phyloP scores from a whole-genome alignment of 2,113 vertebrate species.

The Brevimyrus niger region DNA sequence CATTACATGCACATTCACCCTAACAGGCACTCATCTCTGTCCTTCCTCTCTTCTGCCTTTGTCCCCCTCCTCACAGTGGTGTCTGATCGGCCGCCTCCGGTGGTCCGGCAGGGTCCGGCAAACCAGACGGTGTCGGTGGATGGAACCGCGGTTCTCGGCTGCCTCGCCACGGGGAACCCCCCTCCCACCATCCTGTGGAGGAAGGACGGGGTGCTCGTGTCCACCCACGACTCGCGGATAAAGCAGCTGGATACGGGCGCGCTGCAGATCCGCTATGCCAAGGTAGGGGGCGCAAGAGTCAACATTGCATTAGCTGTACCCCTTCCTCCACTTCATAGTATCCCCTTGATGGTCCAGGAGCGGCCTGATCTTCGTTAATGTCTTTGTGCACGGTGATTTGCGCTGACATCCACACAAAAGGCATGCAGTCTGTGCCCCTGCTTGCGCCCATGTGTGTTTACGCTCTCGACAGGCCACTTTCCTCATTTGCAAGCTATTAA shows the following conservation, averaged over 20 bases:
- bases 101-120: slow-evolving; percentile 87
- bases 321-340: neutral
- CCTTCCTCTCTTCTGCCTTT: neutral
- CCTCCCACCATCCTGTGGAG: slow-evolving; percentile 89
- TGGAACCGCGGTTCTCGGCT: slow-evolving; percentile 79
- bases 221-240: slow-evolving; percentile 88
- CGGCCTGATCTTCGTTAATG: neutral
- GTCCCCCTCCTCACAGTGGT: slow-evolving; percentile 68
- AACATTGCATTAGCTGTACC: neutral
- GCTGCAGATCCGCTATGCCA: slow-evolving; percentile 89
- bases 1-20: neutral
- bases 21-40: neutral
- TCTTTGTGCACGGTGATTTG: neutral
- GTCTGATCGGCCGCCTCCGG: slow-evolving; percentile 89
- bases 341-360: neutral
- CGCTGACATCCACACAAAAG: neutral
- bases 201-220: slow-evolving; percentile 80
- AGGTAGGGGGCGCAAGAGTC: slow-evolving; percentile 61
- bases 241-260: slow-evolving; percentile 82
- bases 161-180: slow-evolving; percentile 76
- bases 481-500: neutral
- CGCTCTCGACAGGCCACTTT: too few relatives aligned
- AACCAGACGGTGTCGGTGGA: slow-evolving; percentile 96
- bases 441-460: neutral
- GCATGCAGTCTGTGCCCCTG: neutral